phyloP scores from a whole-genome alignment of 2,113 vertebrate species.

The Jacana jacana region DNA sequence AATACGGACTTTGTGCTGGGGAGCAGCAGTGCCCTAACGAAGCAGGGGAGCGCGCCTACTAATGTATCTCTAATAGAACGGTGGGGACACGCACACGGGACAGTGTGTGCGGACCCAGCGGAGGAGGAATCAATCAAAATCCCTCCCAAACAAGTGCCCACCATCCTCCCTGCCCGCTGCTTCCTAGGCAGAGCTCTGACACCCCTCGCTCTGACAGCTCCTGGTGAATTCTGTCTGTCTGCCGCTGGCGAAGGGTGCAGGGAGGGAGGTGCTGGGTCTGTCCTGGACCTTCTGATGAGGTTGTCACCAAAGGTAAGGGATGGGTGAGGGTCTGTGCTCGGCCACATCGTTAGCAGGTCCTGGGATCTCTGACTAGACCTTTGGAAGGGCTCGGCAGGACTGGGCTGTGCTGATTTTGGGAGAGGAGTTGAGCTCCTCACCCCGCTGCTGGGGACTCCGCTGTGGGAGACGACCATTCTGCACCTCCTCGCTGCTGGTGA shows the following conservation, averaged over 20 bases:
- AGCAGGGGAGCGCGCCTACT: constrained; percentile 41
- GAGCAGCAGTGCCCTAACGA: constrained; percentile 78
- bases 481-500: too few relatives aligned
- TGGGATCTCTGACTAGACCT: fast-evolving
- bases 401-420: too few relatives aligned
- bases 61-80: not conserved
- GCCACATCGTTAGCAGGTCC: not conserved
- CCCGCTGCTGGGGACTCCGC: fast-evolving
- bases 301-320: not conserved
- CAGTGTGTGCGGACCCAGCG: not conserved
- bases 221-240: fast-evolving
- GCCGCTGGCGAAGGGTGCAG: not conserved
- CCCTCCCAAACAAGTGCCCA: fast-evolving
- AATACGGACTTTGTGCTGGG: constrained; percentile 86
- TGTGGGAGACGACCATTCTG: fast-evolving
- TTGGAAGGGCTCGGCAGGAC: not conserved
- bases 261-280: not conserved
- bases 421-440: not conserved
- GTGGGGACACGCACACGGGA: not conserved
- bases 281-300: not conserved
- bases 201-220: fast-evolving
- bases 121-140: not conserved
- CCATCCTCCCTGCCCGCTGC: not conserved
- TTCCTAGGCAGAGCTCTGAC: not conserved
- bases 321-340: fast-evolving